Base-by-base conservation (phyloP, 2,113 vertebrate genomes). In the Arizona elegans region DNA sequence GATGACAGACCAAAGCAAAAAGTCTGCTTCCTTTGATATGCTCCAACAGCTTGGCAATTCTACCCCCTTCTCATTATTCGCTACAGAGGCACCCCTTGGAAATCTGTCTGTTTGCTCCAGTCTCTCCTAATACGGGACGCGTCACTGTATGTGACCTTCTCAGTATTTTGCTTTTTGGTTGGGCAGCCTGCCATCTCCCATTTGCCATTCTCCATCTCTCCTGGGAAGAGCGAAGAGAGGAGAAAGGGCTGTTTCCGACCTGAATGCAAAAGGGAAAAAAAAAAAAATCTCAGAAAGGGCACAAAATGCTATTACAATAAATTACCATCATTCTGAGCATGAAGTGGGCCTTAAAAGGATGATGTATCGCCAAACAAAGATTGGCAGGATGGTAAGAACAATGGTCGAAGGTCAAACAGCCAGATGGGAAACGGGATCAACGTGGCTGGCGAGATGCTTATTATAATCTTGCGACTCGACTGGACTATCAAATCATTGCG, bases 261-360 rank as follows among this genome's bases (percentile, higher is more conserved):
- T 96, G 97, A 97, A n/a, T 21, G 97, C 95, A 33, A 95, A 59
- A 97, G 29, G 38, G 38, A 3, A 62, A n/a, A n/a, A 33, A 4
- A 13, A 2, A 24, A 94, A 97, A 97, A 97, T 96, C 97, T 96
- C 96, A 96, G 94, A 97, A 98, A 97, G 97, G 97, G 97, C 95
- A 95, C 94, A 96, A 95, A 93, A 91, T 89, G 92, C 94, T 70
- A 97, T 97, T 97, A 96, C 95, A 98, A 98, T 98, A 97, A 97
- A 98, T 98, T 97, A 97, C 96, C 97, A 97, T 97, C 97, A 97
- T 95, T 97, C 96, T 95, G 95, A 95, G 95, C 89, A 90, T 94
- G 96, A 96, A 96, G 93, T 92, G 58, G 95, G 90, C 97, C 97
- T 97, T 97, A 95, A 96, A 96, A 95, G 97, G 96, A 97, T 96